Conservation (phyloP, 2,113 vertebrate species). For the Micromys minutus region DNA sequence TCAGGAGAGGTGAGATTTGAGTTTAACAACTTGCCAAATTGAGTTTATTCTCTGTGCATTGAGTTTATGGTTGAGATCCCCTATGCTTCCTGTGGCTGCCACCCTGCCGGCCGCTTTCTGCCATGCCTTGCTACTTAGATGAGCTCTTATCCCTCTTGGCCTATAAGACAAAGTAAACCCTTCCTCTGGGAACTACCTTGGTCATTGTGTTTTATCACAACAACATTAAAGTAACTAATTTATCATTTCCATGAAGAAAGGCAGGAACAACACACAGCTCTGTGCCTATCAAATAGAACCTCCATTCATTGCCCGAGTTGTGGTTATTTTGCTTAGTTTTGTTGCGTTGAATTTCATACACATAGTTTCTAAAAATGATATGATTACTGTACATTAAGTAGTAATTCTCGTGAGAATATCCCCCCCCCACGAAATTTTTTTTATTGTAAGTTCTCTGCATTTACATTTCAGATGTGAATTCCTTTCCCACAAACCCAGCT, state of each 20-base stretch:
- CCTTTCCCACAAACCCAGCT: too few relatives aligned
- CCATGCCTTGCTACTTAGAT: neutral
- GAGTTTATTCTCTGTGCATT: too few relatives aligned
- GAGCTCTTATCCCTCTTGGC: neutral
- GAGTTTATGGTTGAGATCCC: too few relatives aligned
- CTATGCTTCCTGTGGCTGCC: neutral
- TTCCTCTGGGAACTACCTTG: neutral
- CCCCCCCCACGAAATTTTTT: too few relatives aligned
- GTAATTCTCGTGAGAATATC: too few relatives aligned
- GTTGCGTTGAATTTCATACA: neutral
- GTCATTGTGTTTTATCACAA: neutral
- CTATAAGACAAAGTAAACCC: neutral
- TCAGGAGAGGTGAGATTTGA: neutral
- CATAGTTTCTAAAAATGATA: neutral
- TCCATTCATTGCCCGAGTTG: neutral
- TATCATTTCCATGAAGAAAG: neutral
- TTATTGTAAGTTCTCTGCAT: too few relatives aligned
- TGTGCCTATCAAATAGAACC: rapidly evolving
- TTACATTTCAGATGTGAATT: too few relatives aligned
- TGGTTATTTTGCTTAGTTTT: neutral
- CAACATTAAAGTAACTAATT: neutral
- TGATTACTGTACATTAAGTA: neutral
- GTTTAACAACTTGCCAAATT: neutral
- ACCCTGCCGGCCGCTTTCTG: neutral
- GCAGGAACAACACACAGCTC: neutral